Evolutionary conservation across 2,888 invertebrate species (phyloP).

Genomic region (Limnephilus lunatus): DNA sequence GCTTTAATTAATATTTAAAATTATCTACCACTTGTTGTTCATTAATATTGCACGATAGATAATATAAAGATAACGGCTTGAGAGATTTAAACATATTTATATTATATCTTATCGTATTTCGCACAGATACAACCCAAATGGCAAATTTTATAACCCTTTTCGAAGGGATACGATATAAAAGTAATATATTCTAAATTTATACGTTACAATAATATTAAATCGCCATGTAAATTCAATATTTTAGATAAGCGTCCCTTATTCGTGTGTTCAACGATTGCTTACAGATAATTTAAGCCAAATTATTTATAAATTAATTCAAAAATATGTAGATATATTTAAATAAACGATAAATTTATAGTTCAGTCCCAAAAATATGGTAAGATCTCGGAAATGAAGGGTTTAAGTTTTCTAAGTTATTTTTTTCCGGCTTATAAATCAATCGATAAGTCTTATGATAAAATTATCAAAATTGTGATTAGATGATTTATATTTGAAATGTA

Average conservation of each 20-base stretch:
- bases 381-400: constrained; percentile 35
- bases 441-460: constrained; percentile 38
- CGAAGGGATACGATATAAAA: background rate
- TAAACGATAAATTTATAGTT: background rate
- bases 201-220: background rate
- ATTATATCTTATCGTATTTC: background rate
- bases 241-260: background rate
- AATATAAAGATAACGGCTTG: background rate
- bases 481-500: constrained; percentile 17
- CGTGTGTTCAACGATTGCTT: constrained; percentile 27
- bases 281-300: background rate
- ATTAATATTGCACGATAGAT: background rate
- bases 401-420: constrained; percentile 12
- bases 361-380: constrained; percentile 7
- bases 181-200: background rate
- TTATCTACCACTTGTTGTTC: background rate
- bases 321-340: background rate
- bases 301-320: background rate
- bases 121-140: background rate
- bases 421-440: constrained; percentile 33
- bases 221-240: background rate
- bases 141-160: background rate
- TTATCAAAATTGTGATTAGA: constrained; percentile 21
- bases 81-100: background rate
- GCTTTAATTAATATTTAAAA: constrained; percentile 2